Conservation (phyloP, 2,797 vertebrate species). For the Limosa lapponica region DNA sequence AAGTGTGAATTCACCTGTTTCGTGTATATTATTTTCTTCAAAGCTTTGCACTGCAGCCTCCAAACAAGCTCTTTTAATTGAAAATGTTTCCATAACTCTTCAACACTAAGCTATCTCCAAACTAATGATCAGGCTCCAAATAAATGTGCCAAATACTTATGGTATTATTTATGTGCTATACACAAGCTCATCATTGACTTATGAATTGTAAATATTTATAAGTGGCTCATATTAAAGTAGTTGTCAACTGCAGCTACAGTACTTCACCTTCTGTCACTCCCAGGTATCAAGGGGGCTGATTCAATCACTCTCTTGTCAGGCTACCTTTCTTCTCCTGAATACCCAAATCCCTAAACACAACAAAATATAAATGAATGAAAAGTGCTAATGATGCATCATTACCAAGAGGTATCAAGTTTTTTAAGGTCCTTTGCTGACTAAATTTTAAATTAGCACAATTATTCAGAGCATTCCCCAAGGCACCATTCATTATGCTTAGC, state of each 20-base stretch:
- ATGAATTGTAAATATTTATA: constrained; percentile 83
- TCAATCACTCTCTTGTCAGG: constrained; percentile 78
- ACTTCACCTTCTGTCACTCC: constrained; percentile 78
- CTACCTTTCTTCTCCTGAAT: constrained; percentile 78
- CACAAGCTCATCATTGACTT: constrained; percentile 69
- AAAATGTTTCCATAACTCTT: constrained; percentile 55
- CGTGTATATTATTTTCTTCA: constrained; percentile 7
- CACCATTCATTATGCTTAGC: constrained; percentile 69
- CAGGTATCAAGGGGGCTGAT: constrained; percentile 74
- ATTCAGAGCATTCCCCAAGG: constrained; percentile 72
- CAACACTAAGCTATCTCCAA: constrained; percentile 31
- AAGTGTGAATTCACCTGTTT: constrained; percentile 8
- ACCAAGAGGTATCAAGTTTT: constrained; percentile 76
- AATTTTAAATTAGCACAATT: constrained; percentile 79
- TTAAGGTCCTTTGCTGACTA: constrained; percentile 75
- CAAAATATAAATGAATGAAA: constrained; percentile 79
- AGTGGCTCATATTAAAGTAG: constrained; percentile 79
- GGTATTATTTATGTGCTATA: constrained; percentile 65
- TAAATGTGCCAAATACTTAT: constrained; percentile 57
- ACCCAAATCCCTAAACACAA: constrained; percentile 80
- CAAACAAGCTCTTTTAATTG: not conserved
- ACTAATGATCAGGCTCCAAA: constrained; percentile 55
- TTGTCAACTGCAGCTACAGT: constrained; percentile 72
- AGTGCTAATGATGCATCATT: constrained; percentile 77
- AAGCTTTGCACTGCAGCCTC: not conserved